phyloP scores from a whole-genome alignment of 1,140 invertebrate species.

The Samia ricini region DNA sequence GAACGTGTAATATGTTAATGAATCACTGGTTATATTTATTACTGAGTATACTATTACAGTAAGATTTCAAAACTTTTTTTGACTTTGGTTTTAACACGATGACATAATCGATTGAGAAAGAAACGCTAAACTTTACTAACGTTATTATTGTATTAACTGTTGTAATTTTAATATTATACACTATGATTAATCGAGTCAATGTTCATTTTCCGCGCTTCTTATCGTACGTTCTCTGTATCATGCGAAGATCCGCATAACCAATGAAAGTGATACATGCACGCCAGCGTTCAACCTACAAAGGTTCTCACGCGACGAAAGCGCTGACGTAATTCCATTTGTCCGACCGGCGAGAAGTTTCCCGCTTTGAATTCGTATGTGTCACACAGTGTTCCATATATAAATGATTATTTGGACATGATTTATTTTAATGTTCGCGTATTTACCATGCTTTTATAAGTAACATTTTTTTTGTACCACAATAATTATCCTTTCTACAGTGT shows the following conservation, averaged over 20 bases:
- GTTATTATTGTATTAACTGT: not conserved
- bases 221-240: conserved; percentile 6
- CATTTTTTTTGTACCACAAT: not conserved
- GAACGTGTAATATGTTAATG: not conserved
- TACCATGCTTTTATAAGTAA: not conserved
- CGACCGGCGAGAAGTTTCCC: conserved; percentile 6
- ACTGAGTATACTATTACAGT: too few relatives aligned
- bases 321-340: conserved; percentile 31
- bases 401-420: not conserved
- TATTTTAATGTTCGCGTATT: not conserved
- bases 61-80: too few relatives aligned
- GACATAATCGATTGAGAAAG: not conserved
- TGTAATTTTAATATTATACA: not conserved
- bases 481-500: not conserved
- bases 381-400: conserved; percentile 1
- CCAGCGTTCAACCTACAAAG: conserved; percentile 24
- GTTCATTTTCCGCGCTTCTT: conserved; percentile 15
- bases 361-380: not conserved
- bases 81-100: too few relatives aligned
- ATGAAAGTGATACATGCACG: conserved; percentile 39
- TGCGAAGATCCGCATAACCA: conserved; percentile 27
- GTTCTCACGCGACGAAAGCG: conserved; percentile 43
- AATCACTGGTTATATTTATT: not conserved
- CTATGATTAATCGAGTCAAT: not conserved
- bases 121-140: not conserved